phyloP scores from a whole-genome alignment of 1,140 invertebrate species.

The Rhyzopertha dominica region DNA sequence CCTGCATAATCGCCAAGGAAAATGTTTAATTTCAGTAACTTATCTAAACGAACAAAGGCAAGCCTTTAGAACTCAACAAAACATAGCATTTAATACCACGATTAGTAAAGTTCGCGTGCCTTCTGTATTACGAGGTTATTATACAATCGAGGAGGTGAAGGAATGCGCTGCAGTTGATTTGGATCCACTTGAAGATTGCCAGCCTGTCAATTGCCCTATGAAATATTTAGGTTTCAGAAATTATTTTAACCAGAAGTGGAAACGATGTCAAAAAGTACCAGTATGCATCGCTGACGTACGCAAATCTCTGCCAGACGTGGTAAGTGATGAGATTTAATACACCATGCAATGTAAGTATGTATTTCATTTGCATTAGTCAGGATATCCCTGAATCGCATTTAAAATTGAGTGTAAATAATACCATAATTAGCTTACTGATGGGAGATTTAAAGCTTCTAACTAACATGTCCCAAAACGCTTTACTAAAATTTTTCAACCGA shows the following conservation, averaged over 20 bases:
- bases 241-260: slow-evolving; percentile 43
- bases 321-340: slow-evolving; percentile 28
- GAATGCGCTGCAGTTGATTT: slow-evolving; percentile 46
- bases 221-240: slow-evolving; percentile 49
- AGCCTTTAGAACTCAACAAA: slow-evolving; percentile 15
- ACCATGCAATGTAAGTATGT: neutral
- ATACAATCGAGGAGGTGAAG: slow-evolving; percentile 26
- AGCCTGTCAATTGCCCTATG: slow-evolving; percentile 50
- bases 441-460: too few relatives aligned
- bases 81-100: slow-evolving; percentile 23
- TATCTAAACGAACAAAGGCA: slow-evolving; percentile 12
- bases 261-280: slow-evolving; percentile 46
- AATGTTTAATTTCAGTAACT: slow-evolving; percentile 23
- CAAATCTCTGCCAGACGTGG: too few relatives aligned
- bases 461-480: too few relatives aligned
- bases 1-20: slow-evolving; percentile 24
- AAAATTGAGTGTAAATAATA: slow-evolving; percentile 7
- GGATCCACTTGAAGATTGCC: slow-evolving; percentile 50
- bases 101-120: slow-evolving; percentile 6
- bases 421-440: too few relatives aligned
- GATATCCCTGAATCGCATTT: slow-evolving; percentile 2
- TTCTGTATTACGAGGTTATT: slow-evolving; percentile 3
- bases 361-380: neutral
- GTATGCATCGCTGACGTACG: too few relatives aligned
- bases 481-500: too few relatives aligned